These are phyloP conservation scores for Geococcyx californianus DNA, from an alignment of 2,113 vertebrate genomes.

Conservation along the genomic window DNA sequence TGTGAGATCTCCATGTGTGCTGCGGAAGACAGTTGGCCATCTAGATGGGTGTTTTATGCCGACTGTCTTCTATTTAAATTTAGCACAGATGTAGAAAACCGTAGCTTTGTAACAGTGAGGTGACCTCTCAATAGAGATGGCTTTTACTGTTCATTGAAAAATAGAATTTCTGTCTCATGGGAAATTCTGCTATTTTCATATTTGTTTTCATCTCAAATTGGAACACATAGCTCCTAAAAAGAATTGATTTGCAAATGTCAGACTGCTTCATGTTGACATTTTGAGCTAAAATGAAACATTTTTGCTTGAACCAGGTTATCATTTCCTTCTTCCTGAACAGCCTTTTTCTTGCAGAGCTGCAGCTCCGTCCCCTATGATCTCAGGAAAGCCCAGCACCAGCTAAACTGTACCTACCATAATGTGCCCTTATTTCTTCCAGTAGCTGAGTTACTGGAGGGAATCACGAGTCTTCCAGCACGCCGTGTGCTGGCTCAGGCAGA, in stretches of 20 bases:
- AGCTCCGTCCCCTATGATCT: background rate
- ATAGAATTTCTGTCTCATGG: background rate
- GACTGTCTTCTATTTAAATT: background rate
- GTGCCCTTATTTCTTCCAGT: background rate
- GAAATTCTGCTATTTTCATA: conserved; percentile 60
- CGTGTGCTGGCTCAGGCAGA: background rate
- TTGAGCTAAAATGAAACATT: conserved; percentile 29
- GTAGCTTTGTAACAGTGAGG: background rate
- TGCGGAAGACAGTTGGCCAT: background rate
- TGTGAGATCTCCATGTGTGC: background rate
- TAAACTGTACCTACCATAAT: background rate
- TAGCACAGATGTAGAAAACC: background rate
- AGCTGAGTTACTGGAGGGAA: background rate
- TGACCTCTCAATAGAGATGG: background rate
- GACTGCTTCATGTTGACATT: conserved; percentile 51
- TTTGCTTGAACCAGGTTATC: conserved; percentile 28
- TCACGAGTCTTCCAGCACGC: background rate
- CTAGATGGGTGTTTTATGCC: background rate
- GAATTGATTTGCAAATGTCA: conserved; percentile 53
- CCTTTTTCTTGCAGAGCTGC: background rate
- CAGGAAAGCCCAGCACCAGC: background rate
- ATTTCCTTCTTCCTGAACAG: background rate
- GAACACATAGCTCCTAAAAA: conserved; percentile 34
- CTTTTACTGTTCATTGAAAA: conserved; percentile 10
- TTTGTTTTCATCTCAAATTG: conserved; percentile 54